A percentile compares a stretch with the other conserved stretches of the same genome.
Conservation (phyloP, 2,113 vertebrate genomes). For the Aptenodytes patagonicus region DNA sequence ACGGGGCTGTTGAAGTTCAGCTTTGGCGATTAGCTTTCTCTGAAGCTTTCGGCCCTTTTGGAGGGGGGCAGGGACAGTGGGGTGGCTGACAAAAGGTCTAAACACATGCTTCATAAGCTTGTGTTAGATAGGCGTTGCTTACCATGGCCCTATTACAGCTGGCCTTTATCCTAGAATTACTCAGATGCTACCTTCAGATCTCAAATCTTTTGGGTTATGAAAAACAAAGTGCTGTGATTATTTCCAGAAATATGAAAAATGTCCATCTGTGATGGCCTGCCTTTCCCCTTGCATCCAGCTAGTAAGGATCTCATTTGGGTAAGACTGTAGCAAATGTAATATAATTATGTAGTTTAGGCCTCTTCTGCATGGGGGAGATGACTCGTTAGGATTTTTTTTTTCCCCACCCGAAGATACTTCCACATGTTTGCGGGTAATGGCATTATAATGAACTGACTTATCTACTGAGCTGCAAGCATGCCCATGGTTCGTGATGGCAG, state of each 20-base stretch:
- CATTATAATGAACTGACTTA: not conserved
- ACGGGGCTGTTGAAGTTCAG: not conserved
- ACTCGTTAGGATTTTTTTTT: not conserved
- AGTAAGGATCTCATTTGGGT: not conserved
- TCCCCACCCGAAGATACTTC: not conserved
- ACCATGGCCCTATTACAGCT: not conserved
- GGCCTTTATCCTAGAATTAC: not conserved
- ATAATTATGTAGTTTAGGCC: not conserved
- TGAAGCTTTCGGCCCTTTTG: not conserved
- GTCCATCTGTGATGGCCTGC: accelerated
- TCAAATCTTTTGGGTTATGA: not conserved
- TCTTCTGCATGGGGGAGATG: not conserved
- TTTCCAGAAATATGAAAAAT: not conserved
- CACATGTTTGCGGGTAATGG: not conserved
- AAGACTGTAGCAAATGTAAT: not conserved
- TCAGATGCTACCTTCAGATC: not conserved
- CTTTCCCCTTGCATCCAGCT: not conserved
- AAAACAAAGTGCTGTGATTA: not conserved
- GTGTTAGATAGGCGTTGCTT: not conserved
- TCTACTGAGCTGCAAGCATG: not conserved
- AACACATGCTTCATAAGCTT: not conserved
- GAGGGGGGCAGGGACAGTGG: not conserved
- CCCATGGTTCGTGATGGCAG: accelerated
- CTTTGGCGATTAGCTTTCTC: not conserved
- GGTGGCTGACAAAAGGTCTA: not conserved